A percentile compares a stretch with the other conserved stretches of the same genome.
Evolutionary conservation across 1,140 invertebrate genomes (phyloP).

Genomic region (Drosophila rufa): DNA sequence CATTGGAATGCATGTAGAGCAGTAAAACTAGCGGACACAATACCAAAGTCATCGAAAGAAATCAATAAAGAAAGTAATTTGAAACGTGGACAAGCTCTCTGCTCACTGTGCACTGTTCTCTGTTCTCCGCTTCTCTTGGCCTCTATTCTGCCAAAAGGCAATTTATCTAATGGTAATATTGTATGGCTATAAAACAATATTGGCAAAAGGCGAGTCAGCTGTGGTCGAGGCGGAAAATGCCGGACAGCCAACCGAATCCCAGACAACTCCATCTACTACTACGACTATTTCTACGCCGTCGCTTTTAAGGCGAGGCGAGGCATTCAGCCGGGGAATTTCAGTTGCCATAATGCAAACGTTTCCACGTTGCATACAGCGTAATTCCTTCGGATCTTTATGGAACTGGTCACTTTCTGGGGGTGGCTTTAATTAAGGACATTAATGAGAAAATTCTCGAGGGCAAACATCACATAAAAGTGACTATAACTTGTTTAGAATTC

Average conservation of each 20-base stretch:
- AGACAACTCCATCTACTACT: neutral
- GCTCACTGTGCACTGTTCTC: constrained; percentile 1
- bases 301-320: constrained; percentile 52
- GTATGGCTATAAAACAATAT: constrained; percentile 83
- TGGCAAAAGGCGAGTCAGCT: constrained; percentile 72
- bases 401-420: constrained; percentile 1
- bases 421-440: constrained; percentile 19
- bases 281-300: constrained; percentile 28
- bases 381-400: constrained; percentile 4
- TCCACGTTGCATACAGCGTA: constrained; percentile 11
- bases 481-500: neutral
- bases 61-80: constrained; percentile 84
- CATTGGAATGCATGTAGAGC: constrained; percentile 59
- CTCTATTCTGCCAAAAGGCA: constrained; percentile 60
- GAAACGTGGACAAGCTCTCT: constrained; percentile 61
- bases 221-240: constrained; percentile 18
- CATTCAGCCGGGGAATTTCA: constrained; percentile 38
- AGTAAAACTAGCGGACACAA: constrained; percentile 54
- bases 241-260: constrained; percentile 6
- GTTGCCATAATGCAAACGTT: constrained; percentile 36
- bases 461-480: no score
- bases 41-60: constrained; percentile 57
- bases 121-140: neutral
- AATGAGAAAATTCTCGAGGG: neutral
- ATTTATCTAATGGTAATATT: constrained; percentile 84